A percentile compares a stretch with the other conserved stretches of the same genome.
These are phyloP conservation scores for Corynorhinus townsendii DNA, from an alignment of 2,113 vertebrate species.

Conservation along the genomic window DNA sequence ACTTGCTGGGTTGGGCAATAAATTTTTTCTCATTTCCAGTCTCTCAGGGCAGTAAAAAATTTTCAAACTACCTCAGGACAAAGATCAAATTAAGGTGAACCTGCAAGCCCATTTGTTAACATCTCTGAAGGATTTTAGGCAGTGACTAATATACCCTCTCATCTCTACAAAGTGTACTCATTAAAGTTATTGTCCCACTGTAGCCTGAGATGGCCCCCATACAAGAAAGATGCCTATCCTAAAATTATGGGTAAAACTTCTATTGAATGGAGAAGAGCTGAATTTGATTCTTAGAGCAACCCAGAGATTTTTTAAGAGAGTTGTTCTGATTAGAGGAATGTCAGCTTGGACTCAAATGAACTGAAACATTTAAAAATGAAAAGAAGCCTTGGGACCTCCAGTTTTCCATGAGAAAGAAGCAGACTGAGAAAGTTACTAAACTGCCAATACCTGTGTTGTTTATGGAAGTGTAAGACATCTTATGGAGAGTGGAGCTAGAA, in stretches of 20 bases:
- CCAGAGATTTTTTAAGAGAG: not conserved
- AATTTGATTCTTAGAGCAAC: not conserved
- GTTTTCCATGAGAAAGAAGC: not conserved
- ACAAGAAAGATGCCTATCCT: not conserved
- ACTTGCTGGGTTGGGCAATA: not conserved
- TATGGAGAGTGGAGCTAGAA: not conserved
- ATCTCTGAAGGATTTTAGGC: not conserved
- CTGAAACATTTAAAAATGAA: not conserved
- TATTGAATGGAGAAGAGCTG: not conserved
- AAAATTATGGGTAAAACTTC: not conserved
- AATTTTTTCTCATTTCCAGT: constrained; percentile 1
- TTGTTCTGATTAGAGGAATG: not conserved
- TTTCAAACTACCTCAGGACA: not conserved
- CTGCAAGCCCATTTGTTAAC: not conserved
- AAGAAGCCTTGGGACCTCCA: not conserved
- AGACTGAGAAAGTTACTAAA: not conserved
- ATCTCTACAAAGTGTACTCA: not conserved
- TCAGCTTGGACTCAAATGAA: not conserved
- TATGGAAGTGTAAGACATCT: not conserved
- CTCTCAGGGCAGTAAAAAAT: not conserved
- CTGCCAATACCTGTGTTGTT: not conserved
- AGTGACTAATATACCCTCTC: not conserved
- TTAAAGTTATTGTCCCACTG: not conserved
- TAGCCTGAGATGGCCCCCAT: not conserved
- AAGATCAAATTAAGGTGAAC: constrained; percentile 4